Conservation (phyloP, 2,113 vertebrate genomes). For the Epinephelus moara region DNA sequence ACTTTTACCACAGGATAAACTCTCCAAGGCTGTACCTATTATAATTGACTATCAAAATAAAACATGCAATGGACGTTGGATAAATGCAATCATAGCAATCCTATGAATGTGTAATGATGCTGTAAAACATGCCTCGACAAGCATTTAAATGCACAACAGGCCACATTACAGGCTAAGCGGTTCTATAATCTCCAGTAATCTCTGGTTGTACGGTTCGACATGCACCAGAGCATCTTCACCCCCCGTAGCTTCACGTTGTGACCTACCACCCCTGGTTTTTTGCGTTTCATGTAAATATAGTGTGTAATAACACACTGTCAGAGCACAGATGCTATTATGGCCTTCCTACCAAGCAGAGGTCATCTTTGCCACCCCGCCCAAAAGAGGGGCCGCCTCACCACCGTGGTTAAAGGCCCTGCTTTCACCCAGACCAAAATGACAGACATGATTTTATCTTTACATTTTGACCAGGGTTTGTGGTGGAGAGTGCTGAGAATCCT, state of each 20-base stretch:
- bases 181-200: slow-evolving; percentile 70
- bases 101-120: slow-evolving; percentile 55
- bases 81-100: slow-evolving; percentile 48
- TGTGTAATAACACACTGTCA: slow-evolving; percentile 82
- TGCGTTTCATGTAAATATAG: slow-evolving; percentile 84
- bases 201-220: slow-evolving; percentile 51
- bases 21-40: slow-evolving; percentile 41
- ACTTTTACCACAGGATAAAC: slow-evolving; percentile 41
- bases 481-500: slow-evolving; percentile 60
- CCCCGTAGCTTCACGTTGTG: slow-evolving; percentile 59
- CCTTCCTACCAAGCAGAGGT: slow-evolving; percentile 81
- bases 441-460: slow-evolving; percentile 81
- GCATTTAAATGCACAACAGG: slow-evolving; percentile 53
- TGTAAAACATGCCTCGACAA: slow-evolving; percentile 61
- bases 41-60: slow-evolving; percentile 49
- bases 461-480: slow-evolving; percentile 74
- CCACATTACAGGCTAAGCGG: slow-evolving; percentile 65
- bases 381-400: slow-evolving; percentile 73
- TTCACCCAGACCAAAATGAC: slow-evolving; percentile 86
- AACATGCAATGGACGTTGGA: slow-evolving; percentile 29
- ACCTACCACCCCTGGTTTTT: slow-evolving; percentile 74
- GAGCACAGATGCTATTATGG: slow-evolving; percentile 81
- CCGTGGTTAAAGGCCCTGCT: slow-evolving; percentile 72
- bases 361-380: slow-evolving; percentile 80
- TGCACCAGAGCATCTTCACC: slow-evolving; percentile 64